Evolutionary conservation across 1,140 invertebrate genomes (phyloP).

Genomic region (Drosophila punjabiensis): DNA sequence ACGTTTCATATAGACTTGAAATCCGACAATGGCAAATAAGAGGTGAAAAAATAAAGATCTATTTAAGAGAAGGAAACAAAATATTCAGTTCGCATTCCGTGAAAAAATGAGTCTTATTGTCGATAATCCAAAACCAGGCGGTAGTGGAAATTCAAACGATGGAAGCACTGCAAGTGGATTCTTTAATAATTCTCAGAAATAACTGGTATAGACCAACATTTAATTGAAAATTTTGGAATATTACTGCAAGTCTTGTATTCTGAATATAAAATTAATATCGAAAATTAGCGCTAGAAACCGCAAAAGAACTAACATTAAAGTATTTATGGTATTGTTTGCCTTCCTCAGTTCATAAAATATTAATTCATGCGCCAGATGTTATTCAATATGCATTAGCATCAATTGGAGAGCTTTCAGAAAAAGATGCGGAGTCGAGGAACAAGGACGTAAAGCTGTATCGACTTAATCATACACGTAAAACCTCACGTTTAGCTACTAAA

Average conservation of each 20-base stretch:
- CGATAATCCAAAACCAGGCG: background rate
- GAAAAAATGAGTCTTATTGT: background rate
- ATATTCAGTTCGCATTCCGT: background rate
- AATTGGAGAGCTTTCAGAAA: slow-evolving; percentile 27
- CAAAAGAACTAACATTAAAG: slow-evolving; percentile 11
- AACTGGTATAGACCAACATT: background rate
- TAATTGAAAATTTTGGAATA: slow-evolving; percentile 14
- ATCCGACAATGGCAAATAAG: slow-evolving; percentile 24
- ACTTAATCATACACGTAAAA: slow-evolving; percentile 20
- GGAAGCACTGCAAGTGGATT: background rate
- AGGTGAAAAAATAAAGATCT: background rate
- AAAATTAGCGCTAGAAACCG: background rate
- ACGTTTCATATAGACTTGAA: slow-evolving; percentile 32
- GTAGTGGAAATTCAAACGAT: background rate
- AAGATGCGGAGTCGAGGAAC: slow-evolving; percentile 14
- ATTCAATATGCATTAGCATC: slow-evolving; percentile 13
- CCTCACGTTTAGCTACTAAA: slow-evolving; percentile 12
- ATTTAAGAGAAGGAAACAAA: background rate
- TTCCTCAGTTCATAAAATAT: slow-evolving; percentile 20
- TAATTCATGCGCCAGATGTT: slow-evolving; percentile 12
- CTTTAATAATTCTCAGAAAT: background rate
- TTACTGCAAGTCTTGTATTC: slow-evolving; percentile 9
- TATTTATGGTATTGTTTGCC: slow-evolving; percentile 24
- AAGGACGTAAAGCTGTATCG: background rate
- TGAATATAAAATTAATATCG: background rate